A percentile compares a stretch with the other conserved stretches of the same genome.
Conservation (phyloP, 2,888 invertebrate species). For the Phyto melanocephala region DNA sequence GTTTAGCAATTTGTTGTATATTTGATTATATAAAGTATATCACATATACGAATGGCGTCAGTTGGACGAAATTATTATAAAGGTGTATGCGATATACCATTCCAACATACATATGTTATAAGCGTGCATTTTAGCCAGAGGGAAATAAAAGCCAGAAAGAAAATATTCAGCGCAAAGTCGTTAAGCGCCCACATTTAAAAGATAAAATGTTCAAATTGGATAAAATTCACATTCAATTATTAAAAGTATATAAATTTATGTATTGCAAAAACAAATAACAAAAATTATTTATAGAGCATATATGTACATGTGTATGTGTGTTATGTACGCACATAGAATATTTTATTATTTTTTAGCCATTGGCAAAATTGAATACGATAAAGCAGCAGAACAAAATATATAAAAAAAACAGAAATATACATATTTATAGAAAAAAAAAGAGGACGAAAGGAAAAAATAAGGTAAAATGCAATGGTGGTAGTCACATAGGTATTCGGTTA, state of each 20-base stretch:
- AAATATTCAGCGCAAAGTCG: conserved; percentile 16
- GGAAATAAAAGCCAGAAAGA: conserved; percentile 22
- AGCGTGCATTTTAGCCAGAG: not conserved
- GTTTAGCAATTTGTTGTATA: not conserved
- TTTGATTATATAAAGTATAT: not conserved
- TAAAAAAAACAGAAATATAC: not conserved
- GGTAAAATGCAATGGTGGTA: not conserved
- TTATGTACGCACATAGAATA: not conserved
- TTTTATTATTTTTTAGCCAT: not conserved
- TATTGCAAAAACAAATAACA: not conserved
- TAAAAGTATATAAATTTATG: conserved; percentile 58
- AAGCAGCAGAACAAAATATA: not conserved
- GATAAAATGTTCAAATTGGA: conserved; percentile 1
- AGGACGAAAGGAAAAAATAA: not conserved
- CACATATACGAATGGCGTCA: no score
- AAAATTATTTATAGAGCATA: not conserved
- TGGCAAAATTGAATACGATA: conserved; percentile 20
- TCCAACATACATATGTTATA: not conserved
- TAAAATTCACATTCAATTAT: conserved; percentile 72
- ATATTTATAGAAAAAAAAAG: not conserved
- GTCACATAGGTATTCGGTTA: conserved; percentile 39
- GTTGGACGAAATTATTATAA: not conserved
- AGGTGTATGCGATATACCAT: not conserved
- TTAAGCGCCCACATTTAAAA: conserved; percentile 35
- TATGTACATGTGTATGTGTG: not conserved